phyloP scores from a whole-genome alignment of 2,113 vertebrate genomes.

The Mustela lutreola region DNA sequence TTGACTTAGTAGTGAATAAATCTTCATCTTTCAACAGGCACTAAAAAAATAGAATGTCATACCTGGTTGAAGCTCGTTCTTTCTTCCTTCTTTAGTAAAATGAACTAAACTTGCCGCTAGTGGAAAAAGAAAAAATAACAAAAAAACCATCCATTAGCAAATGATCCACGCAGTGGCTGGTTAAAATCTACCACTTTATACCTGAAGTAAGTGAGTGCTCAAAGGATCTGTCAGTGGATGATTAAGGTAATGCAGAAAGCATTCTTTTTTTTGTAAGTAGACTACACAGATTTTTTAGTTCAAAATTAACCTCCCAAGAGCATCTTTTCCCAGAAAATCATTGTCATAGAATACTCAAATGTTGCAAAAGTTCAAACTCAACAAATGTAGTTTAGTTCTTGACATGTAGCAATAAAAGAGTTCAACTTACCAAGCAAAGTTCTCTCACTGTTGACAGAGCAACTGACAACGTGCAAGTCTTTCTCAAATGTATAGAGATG shows the following conservation, averaged over 20 bases:
- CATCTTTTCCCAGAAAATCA: constrained; percentile 11
- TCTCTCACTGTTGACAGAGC: constrained; percentile 95
- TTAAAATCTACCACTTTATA: constrained; percentile 35
- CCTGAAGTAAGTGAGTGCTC: not conserved
- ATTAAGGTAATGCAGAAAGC: not conserved
- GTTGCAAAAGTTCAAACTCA: constrained; percentile 43
- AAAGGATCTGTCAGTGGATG: not conserved
- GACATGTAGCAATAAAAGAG: constrained; percentile 31
- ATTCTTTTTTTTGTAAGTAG: not conserved
- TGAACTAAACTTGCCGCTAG: constrained; percentile 94
- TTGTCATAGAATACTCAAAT: constrained; percentile 8
- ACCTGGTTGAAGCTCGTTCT: constrained; percentile 92
- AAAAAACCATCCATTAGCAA: constrained; percentile 62
- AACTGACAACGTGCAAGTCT: constrained; percentile 94
- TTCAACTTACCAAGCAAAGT: constrained; percentile 93
- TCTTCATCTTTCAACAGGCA: not conserved
- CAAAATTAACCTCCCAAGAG: constrained; percentile 30
- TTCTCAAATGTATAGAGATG: constrained; percentile 96
- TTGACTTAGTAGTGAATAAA: constrained; percentile 1
- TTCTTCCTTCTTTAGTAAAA: constrained; percentile 83
- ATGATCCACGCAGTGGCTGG: not conserved
- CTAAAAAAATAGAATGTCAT: constrained; percentile 71
- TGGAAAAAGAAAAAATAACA: not conserved
- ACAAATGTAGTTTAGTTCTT: constrained; percentile 3
- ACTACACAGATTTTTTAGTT: not conserved